Evolutionary conservation across 1,140 invertebrate genomes (phyloP).

Genomic region (Potamilus streckersoni): DNA sequence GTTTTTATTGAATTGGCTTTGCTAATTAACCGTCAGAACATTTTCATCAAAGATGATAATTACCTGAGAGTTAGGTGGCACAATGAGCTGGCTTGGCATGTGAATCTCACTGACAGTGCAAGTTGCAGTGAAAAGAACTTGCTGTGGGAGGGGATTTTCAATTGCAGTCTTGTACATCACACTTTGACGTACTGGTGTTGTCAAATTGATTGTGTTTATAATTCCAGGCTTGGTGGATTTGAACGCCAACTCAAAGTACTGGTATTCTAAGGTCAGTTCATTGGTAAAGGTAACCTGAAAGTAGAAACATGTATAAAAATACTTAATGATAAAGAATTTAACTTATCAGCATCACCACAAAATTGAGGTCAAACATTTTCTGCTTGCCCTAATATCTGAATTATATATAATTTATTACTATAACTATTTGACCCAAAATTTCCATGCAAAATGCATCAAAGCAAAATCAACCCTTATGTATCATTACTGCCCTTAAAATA

Average conservation of each 20-base stretch:
- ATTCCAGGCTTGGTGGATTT: slow-evolving; percentile 59
- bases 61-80: slow-evolving; percentile 62
- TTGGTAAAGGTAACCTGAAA: slow-evolving; percentile 66
- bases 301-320: no score
- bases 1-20: no score
- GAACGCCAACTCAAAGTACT: slow-evolving; percentile 65
- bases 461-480: no score
- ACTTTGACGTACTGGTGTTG: slow-evolving; percentile 63
- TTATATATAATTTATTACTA: no score
- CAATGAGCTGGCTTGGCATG: slow-evolving; percentile 57
- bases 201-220: slow-evolving; percentile 60
- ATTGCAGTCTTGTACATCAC: slow-evolving; percentile 58
- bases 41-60: slow-evolving; percentile 12
- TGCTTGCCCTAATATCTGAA: no score
- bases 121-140: slow-evolving; percentile 53
- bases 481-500: no score
- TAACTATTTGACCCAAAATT: no score
- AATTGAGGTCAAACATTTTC: no score
- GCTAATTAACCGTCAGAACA: no score
- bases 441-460: no score
- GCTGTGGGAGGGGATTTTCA: slow-evolving; percentile 62
- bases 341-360: no score
- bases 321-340: no score
- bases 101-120: slow-evolving; percentile 61
- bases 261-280: slow-evolving; percentile 64